Evolutionary conservation across 2,113 vertebrate genomes (phyloP).

Genomic region (Fukomys damarensis): DNA sequence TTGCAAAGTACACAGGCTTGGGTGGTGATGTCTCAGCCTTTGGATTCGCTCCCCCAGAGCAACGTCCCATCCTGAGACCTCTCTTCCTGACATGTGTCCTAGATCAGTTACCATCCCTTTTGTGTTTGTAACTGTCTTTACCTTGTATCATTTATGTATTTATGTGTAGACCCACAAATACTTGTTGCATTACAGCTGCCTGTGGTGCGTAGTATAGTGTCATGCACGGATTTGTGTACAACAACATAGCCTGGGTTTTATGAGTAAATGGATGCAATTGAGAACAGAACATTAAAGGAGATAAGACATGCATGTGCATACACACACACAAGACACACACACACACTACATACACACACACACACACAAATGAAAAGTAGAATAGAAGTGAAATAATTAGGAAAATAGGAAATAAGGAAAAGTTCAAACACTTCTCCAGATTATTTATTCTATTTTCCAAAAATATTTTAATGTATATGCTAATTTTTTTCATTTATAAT

Average conservation of each 20-base stretch:
- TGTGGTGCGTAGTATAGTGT: no score
- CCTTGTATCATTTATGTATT: background rate
- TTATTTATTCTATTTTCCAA: background rate
- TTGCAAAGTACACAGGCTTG: no score
- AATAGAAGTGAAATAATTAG: background rate
- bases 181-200: background rate
- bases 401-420: background rate
- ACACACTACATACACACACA: no score
- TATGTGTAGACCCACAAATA: background rate
- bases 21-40: background rate
- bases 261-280: background rate
- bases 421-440: background rate
- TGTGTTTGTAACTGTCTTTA: background rate
- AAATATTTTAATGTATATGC: background rate
- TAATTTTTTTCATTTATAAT: background rate
- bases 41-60: background rate
- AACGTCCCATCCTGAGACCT: background rate
- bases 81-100: background rate
- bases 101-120: no score
- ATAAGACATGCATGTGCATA: background rate
- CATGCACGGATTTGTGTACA: background rate
- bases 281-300: background rate
- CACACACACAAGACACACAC: no score
- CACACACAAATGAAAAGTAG: background rate
- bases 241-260: no score